Conservation (phyloP, 2,888 invertebrate species). For the Drepana falcataria region DNA sequence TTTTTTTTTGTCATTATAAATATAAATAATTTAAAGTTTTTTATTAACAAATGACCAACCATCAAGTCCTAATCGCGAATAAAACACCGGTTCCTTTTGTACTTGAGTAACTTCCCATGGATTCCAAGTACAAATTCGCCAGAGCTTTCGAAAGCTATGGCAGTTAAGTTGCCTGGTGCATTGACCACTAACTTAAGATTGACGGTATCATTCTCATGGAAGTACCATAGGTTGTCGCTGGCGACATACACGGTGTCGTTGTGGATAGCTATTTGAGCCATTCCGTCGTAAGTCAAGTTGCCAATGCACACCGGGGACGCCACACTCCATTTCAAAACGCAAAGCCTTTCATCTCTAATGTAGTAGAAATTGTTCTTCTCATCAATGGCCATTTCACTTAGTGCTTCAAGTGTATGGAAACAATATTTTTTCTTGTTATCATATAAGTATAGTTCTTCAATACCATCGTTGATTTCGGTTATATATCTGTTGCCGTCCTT, state of each 20-base stretch:
- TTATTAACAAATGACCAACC: too few relatives aligned
- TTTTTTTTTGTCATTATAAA: too few relatives aligned
- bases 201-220: conserved; percentile 51
- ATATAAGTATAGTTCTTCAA: conserved; percentile 52
- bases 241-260: conserved; percentile 50
- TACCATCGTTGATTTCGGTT: conserved; percentile 49
- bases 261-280: conserved; percentile 56
- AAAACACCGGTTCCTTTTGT: conserved; percentile 46
- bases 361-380: conserved; percentile 61
- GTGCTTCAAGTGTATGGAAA: conserved; percentile 42
- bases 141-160: conserved; percentile 52
- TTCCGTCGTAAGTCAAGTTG: conserved; percentile 46
- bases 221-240: conserved; percentile 47
- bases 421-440: conserved; percentile 48
- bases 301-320: conserved; percentile 41
- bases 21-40: too few relatives aligned
- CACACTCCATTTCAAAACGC: conserved; percentile 40
- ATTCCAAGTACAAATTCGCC: conserved; percentile 54
- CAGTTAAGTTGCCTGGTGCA: conserved; percentile 46
- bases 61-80: conserved; percentile 15
- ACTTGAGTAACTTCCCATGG: conserved; percentile 49
- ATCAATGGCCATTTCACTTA: conserved; percentile 57
- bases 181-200: conserved; percentile 43
- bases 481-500: conserved; percentile 60
- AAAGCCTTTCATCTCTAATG: conserved; percentile 49